Evolutionary conservation across 2,888 invertebrate genomes (phyloP), one percentile per base, ranked within the genome.

Genomic region (Cerastis rubricosa): DNA sequence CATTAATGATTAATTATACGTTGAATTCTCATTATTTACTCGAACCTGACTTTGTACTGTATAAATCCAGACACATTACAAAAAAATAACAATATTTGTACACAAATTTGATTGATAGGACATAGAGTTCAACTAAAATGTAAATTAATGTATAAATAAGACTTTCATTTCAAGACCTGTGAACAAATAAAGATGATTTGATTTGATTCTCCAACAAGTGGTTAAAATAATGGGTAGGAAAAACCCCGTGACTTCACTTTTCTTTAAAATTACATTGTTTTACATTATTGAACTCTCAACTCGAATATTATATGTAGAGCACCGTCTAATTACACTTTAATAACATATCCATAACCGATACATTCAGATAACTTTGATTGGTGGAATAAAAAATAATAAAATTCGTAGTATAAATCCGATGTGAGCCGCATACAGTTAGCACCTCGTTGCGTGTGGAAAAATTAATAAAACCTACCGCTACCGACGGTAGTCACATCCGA

Each of bases 391-490:
- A 72, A 74, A 6, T 29, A 9, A 9, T 9, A 29, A 61, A 17
- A 65, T 67, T 49, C 12, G 65, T 45, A 40, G 40, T 45, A 54
- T 66, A 67, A 61, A 68, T 76, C 19, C 54, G n/a, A 45, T 35
- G 25, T 49, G 43, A 51, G 43, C 17, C 40, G 29, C 65, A 69
- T 81, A 70, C 76, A 81, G 81, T 85, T 85, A 78, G 83, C 85
- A 86, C 81, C 89, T 93, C 89, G 93, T 93, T 91, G 91, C 87
- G 83, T 90, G 90, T 89, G 89, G 87, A 90, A 92, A 92, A 92
- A 93, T 89, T 92, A 90, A 91, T 92, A 92, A 92, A 93, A 92
- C 84, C 85, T 85, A 67, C 85, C 73, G 40, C 29, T 63, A 66
- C 57, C 66, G 49, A 74, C 71, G 54, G 64, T 69, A 85, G 80